These are phyloP conservation scores for Plectropomus leopardus DNA, from an alignment of 2,113 vertebrate genomes.

Conservation along the genomic window DNA sequence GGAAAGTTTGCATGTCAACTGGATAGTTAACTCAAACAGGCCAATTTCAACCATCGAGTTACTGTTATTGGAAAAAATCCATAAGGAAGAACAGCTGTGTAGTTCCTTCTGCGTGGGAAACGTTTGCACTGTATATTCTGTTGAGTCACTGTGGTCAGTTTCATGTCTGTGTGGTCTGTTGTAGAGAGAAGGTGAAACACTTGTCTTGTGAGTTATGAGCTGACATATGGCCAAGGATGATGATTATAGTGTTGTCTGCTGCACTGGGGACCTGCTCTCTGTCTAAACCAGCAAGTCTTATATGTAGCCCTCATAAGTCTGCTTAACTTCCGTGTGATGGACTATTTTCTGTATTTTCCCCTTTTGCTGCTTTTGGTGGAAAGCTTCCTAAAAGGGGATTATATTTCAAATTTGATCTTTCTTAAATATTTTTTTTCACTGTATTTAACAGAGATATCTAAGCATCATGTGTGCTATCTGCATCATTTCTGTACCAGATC, in stretches of 20 bases:
- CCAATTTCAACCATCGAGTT: background rate
- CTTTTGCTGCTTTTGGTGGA: background rate
- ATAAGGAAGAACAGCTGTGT: background rate
- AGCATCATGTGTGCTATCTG: too few species aligned
- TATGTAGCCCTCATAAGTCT: background rate
- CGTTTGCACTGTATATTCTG: background rate
- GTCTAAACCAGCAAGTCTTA: background rate
- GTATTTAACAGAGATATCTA: too few species aligned
- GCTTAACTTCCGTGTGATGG: background rate
- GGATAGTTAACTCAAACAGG: background rate
- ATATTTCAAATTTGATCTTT: too few species aligned
- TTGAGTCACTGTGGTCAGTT: background rate
- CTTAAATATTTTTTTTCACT: background rate
- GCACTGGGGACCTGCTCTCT: background rate
- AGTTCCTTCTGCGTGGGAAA: background rate
- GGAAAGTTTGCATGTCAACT: background rate
- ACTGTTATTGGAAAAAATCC: background rate
- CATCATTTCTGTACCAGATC: background rate
- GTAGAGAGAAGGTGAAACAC: background rate
- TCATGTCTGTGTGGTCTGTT: background rate
- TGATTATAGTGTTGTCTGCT: background rate
- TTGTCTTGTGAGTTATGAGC: constrained; percentile 19
- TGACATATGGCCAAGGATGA: constrained; percentile 4
- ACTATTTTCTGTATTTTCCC: background rate
- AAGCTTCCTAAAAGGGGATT: background rate